phyloP scores from a whole-genome alignment of 2,797 vertebrate genomes.

The Euthynnus affinis region DNA sequence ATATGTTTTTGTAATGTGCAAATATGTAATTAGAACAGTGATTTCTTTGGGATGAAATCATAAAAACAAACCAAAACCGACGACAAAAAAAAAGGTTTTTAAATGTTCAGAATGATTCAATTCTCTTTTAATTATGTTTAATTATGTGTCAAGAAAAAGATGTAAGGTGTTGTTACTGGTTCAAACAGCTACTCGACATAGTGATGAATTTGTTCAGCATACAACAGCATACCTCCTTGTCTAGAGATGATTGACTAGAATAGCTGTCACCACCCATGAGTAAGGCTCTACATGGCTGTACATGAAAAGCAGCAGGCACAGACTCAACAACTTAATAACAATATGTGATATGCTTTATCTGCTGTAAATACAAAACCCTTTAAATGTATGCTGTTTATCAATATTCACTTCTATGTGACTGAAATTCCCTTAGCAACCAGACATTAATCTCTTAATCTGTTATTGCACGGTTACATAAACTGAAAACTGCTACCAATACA shows the following conservation, averaged over 20 bases:
- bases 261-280: background rate
- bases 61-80: background rate
- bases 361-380: background rate
- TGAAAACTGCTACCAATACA: constrained; percentile 12
- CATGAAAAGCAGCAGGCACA: background rate
- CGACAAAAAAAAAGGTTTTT: background rate
- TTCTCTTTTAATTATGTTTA: background rate
- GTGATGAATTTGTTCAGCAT: constrained; percentile 30
- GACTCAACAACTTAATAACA: constrained; percentile 7
- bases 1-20: too few species aligned
- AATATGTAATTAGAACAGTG: background rate
- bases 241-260: constrained; percentile 22
- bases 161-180: constrained; percentile 1
- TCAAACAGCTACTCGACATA: constrained; percentile 21
- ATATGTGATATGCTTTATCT: background rate
- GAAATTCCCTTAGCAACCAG: constrained; percentile 23
- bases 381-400: background rate
- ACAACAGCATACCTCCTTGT: constrained; percentile 24
- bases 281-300: background rate
- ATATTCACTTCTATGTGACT: background rate
- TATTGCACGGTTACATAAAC: background rate
- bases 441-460: constrained; percentile 11
- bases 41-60: background rate
- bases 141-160: constrained; percentile 7
- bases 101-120: background rate